Evolutionary conservation across 2,113 vertebrate genomes (phyloP).

Genomic region (Xyrauchen texanus): DNA sequence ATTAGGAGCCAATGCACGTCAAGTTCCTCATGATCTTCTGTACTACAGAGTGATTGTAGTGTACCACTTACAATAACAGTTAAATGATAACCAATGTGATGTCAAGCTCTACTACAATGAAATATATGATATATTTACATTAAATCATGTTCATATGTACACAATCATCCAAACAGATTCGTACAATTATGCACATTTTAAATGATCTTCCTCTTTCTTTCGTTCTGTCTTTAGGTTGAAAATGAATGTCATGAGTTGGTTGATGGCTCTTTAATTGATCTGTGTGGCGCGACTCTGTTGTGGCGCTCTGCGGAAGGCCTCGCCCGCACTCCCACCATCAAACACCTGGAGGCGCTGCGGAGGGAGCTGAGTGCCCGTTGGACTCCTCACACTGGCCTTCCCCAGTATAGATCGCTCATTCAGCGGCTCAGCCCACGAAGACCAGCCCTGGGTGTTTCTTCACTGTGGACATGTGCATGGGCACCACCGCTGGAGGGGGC

Average conservation of each 20-base stretch:
- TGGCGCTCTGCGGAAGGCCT: constrained; percentile 93
- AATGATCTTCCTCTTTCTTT: background rate
- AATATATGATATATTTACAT: no score
- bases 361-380: constrained; percentile 95
- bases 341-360: constrained; percentile 89
- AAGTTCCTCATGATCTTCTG: no score
- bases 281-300: constrained; percentile 90
- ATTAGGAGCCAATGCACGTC: background rate
- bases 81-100: no score
- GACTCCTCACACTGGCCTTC: constrained; percentile 91
- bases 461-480: constrained; percentile 93
- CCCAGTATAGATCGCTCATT: constrained; percentile 83
- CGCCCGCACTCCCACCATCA: constrained; percentile 83
- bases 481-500: constrained; percentile 89
- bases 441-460: constrained; percentile 93
- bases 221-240: constrained; percentile 77
- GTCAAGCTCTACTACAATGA: no score
- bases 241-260: constrained; percentile 88
- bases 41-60: no score
- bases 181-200: no score
- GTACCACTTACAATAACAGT: no score
- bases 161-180: no score
- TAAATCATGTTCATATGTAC: no score
- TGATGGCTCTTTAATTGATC: constrained; percentile 91
- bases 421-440: constrained; percentile 83